A percentile compares a stretch with the other conserved stretches of the same genome.
Conservation (phyloP, 2,113 vertebrate species). For the Nerophis lumbriciformis region DNA sequence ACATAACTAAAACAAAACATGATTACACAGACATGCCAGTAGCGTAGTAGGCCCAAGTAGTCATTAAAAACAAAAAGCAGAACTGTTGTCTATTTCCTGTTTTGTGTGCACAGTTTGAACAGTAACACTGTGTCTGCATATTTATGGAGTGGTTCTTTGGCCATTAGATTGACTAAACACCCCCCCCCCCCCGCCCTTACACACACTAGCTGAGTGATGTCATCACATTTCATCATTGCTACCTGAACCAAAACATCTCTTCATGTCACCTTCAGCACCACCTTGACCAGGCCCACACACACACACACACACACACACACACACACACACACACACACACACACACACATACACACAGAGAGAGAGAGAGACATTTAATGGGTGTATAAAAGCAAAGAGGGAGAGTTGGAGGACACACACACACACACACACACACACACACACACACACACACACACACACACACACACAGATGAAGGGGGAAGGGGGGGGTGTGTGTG, state of each 20-base stretch:
- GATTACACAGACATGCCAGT: too few relatives aligned
- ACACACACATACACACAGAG: background rate
- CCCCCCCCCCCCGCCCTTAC: constrained; percentile 42
- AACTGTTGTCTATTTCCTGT: too few relatives aligned
- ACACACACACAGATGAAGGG: constrained; percentile 6
- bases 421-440: too few relatives aligned
- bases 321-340: constrained; percentile 6
- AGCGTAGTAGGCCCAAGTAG: too few relatives aligned
- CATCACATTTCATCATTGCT: background rate
- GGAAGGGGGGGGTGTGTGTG: constrained; percentile 18
- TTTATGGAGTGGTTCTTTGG: too few relatives aligned
- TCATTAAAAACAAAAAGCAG: too few relatives aligned
- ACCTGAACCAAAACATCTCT: background rate
- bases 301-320: constrained; percentile 9
- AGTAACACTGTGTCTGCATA: too few relatives aligned
- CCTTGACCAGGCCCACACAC: background rate
- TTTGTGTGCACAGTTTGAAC: too few relatives aligned
- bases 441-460: background rate
- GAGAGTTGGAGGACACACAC: constrained; percentile 40
- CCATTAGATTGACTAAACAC: background rate
- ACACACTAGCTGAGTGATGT: constrained; percentile 12
- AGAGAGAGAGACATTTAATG: constrained; percentile 36
- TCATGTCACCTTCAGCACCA: background rate
- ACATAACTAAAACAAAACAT: too few relatives aligned
- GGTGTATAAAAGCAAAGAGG: constrained; percentile 43